Percentiles rank a stretch among this genome's conserved stretches.
These are phyloP conservation scores for Entomyzon cyanotis DNA, from an alignment of 2,113 vertebrate species.

Conservation along the genomic window DNA sequence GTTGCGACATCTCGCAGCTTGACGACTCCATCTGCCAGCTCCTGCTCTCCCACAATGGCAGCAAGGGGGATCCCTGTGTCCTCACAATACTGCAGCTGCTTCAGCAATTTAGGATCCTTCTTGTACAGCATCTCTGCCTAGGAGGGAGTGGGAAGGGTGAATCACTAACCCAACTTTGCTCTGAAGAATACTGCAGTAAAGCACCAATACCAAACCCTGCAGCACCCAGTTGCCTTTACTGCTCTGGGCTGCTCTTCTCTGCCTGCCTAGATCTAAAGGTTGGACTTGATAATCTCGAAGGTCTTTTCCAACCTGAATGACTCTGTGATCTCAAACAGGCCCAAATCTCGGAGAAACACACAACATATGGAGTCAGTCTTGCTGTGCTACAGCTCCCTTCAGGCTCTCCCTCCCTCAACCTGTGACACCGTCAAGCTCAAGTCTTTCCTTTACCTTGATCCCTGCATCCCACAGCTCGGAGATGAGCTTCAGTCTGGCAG, in stretches of 20 bases:
- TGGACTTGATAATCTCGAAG: background rate
- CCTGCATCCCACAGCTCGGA: constrained; percentile 88
- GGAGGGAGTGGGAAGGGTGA: background rate
- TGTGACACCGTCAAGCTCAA: background rate
- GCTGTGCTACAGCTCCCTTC: background rate
- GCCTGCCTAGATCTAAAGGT: background rate
- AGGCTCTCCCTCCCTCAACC: background rate
- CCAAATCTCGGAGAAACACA: background rate
- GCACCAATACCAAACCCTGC: background rate
- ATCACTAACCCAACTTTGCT: background rate
- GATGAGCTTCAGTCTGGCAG: constrained; percentile 84
- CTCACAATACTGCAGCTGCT: constrained; percentile 93
- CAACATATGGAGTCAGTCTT: background rate
- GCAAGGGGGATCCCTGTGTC: constrained; percentile 86
- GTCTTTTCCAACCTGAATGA: background rate
- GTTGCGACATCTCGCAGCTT: constrained; percentile 85
- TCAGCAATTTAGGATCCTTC: constrained; percentile 91
- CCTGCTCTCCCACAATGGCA: constrained; percentile 91
- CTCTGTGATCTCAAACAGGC: background rate
- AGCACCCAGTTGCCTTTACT: background rate
- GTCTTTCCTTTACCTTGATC: constrained; percentile 83
- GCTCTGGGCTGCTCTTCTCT: background rate
- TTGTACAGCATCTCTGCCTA: constrained; percentile 93
- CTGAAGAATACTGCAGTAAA: background rate
- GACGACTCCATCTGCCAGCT: constrained; percentile 84